Evolutionary conservation across 2,888 invertebrate genomes (phyloP), one percentile per base, ranked within the genome.

Genomic region (Andrena flavipes): DNA sequence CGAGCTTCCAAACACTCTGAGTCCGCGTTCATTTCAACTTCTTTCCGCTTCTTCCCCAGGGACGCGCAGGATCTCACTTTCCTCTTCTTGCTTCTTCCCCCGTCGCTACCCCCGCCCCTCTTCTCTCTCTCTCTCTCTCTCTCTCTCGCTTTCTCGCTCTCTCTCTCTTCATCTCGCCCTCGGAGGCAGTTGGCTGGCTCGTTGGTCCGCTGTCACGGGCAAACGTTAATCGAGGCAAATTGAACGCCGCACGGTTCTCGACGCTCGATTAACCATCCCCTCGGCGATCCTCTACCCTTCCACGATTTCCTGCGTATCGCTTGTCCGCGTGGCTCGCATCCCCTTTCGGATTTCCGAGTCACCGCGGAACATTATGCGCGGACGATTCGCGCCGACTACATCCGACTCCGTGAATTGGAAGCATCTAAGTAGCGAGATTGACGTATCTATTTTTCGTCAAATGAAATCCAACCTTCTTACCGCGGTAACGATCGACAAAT

Each of bases 161-260:
- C 8, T 4, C 48, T n/a, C 72, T 65, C 30, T 70, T 54, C 49
- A 10, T 60, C 51, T 60, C 48, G 51, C 62, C 73, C 62, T 35
- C 20, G 30, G n/a, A 48, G n/a, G 56, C 68, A 29, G 75, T 29
- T 49, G 51, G 62, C 30, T 35, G 49, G 54, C 62, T 68, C 68
- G 49, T 62, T 71, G 65, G 68, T 60, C 72, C 65, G 73, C 73
- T 72, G 67, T 78, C 75, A 80, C 80, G 85, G 74, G 76, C 77
- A 75, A 84, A 87, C 87, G 85, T 86, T 87, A 87, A 87, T 87
- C 87, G 87, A 86, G 86, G 87, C 85, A 87, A 87, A 87, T 87
- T 86, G 87, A 87, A 87, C 87, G 79, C 76, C 79, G 76, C 79
- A 84, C 82, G 84, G 76, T 82, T 85, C 87, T 82, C 85, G 82